Evolutionary conservation across 2,888 invertebrate species (phyloP).

Genomic region (Callyntrura guangdongensis): DNA sequence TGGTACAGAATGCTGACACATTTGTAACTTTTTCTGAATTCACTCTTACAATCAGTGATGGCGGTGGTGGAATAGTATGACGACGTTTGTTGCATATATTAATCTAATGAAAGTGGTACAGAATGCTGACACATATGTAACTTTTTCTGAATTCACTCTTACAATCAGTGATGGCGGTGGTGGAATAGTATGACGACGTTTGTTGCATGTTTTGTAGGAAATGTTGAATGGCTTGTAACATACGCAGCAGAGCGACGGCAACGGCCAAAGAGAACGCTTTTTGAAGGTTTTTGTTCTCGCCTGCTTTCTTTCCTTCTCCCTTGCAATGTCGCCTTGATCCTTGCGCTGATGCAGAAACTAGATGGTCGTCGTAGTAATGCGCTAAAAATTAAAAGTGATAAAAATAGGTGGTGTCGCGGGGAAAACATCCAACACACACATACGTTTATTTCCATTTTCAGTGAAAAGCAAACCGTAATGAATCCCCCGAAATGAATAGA

Average conservation of each 20-base stretch:
- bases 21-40: conserved; percentile 2
- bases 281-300: not conserved
- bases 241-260: not conserved
- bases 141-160: not conserved
- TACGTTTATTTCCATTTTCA: not conserved
- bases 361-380: not conserved
- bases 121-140: conserved; percentile 54
- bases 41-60: not conserved
- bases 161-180: not conserved
- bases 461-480: conserved; percentile 44
- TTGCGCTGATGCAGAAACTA: not conserved
- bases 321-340: not conserved
- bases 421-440: not conserved
- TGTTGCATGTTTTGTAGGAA: conserved; percentile 16
- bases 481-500: conserved; percentile 52
- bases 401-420: conserved; percentile 16
- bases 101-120: conserved; percentile 74
- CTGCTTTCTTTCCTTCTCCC: not conserved
- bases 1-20: conserved; percentile 61
- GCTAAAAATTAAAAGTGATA: conserved; percentile 6
- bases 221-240: not conserved
- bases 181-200: too few relatives aligned
- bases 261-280: conserved; percentile 18
- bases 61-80: not conserved
- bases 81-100: conserved; percentile 51